Conservation (phyloP, 2,888 invertebrate genomes). For the Timema podura region DNA sequence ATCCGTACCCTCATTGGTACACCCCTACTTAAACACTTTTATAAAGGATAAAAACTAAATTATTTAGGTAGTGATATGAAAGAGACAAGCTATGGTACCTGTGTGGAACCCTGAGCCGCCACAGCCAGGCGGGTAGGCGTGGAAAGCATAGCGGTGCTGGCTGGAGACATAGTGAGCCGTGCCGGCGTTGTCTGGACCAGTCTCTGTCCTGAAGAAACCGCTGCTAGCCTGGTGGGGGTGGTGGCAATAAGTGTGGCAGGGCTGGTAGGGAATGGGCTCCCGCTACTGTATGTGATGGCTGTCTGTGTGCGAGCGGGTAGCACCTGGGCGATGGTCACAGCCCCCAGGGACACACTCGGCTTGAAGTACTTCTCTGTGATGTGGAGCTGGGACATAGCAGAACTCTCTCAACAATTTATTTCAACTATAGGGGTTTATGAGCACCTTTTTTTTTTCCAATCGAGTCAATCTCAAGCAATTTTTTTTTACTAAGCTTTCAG, state of each 20-base stretch:
- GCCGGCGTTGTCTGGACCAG: constrained; percentile 14
- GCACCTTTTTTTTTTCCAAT: too few species aligned
- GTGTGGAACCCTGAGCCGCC: constrained; percentile 15
- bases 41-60: too few species aligned
- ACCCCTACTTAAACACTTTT: too few species aligned
- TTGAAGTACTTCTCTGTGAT: constrained; percentile 29
- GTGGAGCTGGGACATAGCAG: constrained; percentile 21
- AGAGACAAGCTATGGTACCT: too few species aligned
- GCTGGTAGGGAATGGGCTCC: constrained; percentile 17
- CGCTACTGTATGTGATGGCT: background rate
- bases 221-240: constrained; percentile 9
- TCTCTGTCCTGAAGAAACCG: too few species aligned
- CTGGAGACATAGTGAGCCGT: constrained; percentile 18
- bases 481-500: too few species aligned
- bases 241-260: constrained; percentile 21
- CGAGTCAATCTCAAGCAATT: too few species aligned
- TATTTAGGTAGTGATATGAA: too few species aligned
- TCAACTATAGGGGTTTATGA: too few species aligned
- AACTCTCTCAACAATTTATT: background rate
- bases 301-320: constrained; percentile 26
- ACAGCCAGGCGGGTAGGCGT: constrained; percentile 17
- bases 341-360: constrained; percentile 25
- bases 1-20: too few species aligned
- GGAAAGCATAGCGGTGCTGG: background rate
- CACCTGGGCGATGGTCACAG: constrained; percentile 29